Evolutionary conservation across 2,113 vertebrate species (phyloP), one percentile per base, ranked within the genome.

Genomic region (Hippocampus guttulatus): DNA sequence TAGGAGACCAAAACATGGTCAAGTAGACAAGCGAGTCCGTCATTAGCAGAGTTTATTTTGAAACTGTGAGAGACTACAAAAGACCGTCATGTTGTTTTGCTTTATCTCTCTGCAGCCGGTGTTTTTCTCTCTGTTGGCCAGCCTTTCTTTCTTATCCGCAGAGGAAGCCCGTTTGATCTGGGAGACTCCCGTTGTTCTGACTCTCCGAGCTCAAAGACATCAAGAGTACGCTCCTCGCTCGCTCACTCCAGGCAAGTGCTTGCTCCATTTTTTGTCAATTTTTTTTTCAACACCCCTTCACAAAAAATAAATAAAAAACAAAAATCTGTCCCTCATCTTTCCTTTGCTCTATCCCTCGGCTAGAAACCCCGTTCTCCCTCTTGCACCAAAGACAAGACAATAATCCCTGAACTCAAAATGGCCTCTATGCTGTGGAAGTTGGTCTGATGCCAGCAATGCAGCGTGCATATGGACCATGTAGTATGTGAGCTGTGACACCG

Each of bases 141-240:
- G 72, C 60, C 70, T 77, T 66, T 73, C 69, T 55, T 61, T 81
- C 80, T 77, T 79, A 77, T 83, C 83, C 66, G 49, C 75, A 75
- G 70, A 89, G 81, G 85, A 90, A 87, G 83, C 85, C 81, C 62
- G 80, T 91, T 90, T 91, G 90, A 91, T 89, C 83, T 82, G 18
- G 23, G 58, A 41, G 63, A 75, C 79, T 84, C 87, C 85, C 81
- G 88, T 81, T 82, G 82, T 74, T 86, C 68, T 14, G 65, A 55
- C 74, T 85, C 79, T 73, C 38, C 66, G 16, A 61, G 74, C 84
- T 86, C 79, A 71, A 75, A 81, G 75, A 79, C 81, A 76, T 78
- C 64, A 74, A 70, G 61, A 70, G 23, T 41, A 62, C 79, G 78
- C 81, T 72, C 67, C 63, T 76, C 69, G 47, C 74, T 74, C n/a